Conservation (phyloP, 2,888 invertebrate species). For the Epinotia brunnichana region DNA sequence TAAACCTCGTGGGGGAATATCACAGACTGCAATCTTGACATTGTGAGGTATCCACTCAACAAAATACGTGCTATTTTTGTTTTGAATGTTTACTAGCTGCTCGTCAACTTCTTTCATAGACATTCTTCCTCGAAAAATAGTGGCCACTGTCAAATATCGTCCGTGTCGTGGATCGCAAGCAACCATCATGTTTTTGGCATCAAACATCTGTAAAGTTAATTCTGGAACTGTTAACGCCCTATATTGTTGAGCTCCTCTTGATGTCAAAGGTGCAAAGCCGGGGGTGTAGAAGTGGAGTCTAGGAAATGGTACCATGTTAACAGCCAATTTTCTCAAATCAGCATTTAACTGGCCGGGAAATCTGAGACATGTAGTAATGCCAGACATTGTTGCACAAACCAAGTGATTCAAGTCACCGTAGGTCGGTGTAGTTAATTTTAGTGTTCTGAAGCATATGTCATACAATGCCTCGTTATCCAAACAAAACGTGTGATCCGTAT, state of each 20-base stretch:
- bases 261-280: constrained; percentile 87
- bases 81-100: constrained; percentile 90
- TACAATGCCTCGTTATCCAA: constrained; percentile 88
- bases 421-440: constrained; percentile 89
- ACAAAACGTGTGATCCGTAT: constrained; percentile 86
- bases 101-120: constrained; percentile 97
- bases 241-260: constrained; percentile 94
- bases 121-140: constrained; percentile 94
- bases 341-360: constrained; percentile 83
- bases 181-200: constrained; percentile 93
- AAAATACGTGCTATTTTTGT: constrained; percentile 90
- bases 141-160: constrained; percentile 94
- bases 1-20: constrained; percentile 89
- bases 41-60: constrained; percentile 93
- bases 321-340: constrained; percentile 75
- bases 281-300: constrained; percentile 84
- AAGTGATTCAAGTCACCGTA: constrained; percentile 93
- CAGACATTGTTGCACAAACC: constrained; percentile 93
- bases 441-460: constrained; percentile 91
- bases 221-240: constrained; percentile 95
- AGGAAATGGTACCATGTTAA: constrained; percentile 86
- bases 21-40: constrained; percentile 91
- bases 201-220: constrained; percentile 85
- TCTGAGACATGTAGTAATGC: constrained; percentile 91
- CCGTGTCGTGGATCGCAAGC: constrained; percentile 96